phyloP scores from a whole-genome alignment of 2,888 invertebrate genomes.

The Ommatoiulus sabulosus region DNA sequence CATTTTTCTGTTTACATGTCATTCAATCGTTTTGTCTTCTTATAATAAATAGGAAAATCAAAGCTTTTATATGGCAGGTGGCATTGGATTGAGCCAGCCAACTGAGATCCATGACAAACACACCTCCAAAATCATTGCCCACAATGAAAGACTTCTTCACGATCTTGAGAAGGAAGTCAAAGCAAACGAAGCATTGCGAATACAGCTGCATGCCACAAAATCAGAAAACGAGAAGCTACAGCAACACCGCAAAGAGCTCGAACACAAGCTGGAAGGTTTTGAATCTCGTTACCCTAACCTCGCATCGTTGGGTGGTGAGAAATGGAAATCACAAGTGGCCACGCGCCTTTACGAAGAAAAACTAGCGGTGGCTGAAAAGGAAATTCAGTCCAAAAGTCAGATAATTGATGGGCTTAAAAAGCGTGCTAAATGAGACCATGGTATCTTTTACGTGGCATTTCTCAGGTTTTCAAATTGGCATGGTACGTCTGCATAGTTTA shows the following conservation, averaged over 20 bases:
- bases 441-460: no score
- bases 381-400: constrained; percentile 18
- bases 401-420: constrained; percentile 2
- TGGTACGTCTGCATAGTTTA: no score
- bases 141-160: constrained; percentile 53
- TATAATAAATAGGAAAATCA: constrained; percentile 9
- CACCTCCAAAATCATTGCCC: constrained; percentile 53
- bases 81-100: constrained; percentile 1
- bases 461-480: no score
- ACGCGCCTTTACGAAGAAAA: constrained; percentile 48
- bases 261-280: neutral
- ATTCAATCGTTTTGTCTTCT: neutral
- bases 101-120: neutral
- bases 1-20: neutral
- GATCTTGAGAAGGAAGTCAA: constrained; percentile 50
- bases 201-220: constrained; percentile 39
- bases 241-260: neutral
- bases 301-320: constrained; percentile 29
- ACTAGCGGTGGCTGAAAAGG: constrained; percentile 25
- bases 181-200: constrained; percentile 49
- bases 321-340: constrained; percentile 46
- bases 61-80: neutral
- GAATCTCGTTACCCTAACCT: constrained; percentile 16
- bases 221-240: constrained; percentile 14
- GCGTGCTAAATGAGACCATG: neutral